Conservation (phyloP, 2,797 vertebrate species). For the Apogon hyalosoma region DNA sequence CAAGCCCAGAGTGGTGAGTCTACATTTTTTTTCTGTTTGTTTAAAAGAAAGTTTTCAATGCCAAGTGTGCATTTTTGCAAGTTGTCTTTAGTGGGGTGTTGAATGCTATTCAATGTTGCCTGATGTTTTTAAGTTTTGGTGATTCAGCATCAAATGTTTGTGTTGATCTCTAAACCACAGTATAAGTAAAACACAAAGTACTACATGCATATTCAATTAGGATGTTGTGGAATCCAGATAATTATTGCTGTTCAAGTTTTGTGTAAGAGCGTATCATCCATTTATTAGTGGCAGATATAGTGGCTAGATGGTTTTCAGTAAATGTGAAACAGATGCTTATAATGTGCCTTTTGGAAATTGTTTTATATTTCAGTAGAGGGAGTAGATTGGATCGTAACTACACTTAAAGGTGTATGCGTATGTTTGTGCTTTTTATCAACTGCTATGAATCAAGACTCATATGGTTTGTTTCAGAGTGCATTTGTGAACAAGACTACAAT, state of each 20-base stretch:
- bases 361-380: neutral
- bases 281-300: neutral
- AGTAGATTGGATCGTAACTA: constrained; percentile 4
- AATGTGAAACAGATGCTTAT: neutral
- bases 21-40: constrained; percentile 2
- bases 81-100: constrained; percentile 13
- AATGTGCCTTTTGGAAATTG: constrained; percentile 2
- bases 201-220: neutral
- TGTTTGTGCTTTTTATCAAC: constrained; percentile 24
- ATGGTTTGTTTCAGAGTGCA: constrained; percentile 47
- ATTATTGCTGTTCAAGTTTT: neutral
- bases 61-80: neutral
- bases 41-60: neutral
- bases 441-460: constrained; percentile 28
- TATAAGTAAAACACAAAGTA: constrained; percentile 7
- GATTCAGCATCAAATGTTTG: constrained; percentile 1
- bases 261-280: neutral
- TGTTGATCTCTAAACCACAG: neutral
- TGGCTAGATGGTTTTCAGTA: too few relatives aligned
- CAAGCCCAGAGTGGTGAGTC: constrained; percentile 97
- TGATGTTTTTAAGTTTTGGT: constrained; percentile 12
- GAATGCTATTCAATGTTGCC: constrained; percentile 3
- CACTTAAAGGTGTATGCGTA: constrained; percentile 3
- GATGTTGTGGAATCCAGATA: neutral
- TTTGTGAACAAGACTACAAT: constrained; percentile 40